Evolutionary conservation across 2,888 invertebrate species (phyloP), one percentile per base, ranked within the genome.

Genomic region (Augochlorella aurata): DNA sequence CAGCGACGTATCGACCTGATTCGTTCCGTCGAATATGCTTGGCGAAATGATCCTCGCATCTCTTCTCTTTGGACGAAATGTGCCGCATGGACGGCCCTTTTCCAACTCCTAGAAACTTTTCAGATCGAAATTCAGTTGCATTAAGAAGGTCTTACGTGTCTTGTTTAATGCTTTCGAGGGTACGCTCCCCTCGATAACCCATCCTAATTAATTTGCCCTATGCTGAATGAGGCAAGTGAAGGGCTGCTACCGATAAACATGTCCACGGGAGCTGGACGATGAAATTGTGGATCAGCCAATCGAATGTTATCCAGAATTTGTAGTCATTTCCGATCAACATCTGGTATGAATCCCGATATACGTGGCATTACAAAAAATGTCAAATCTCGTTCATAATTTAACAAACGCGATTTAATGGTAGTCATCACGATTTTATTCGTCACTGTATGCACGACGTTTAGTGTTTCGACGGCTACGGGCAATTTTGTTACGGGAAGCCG

Each of bases 201-300:
- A 29, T 29, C 29, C 29, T 29, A n/a, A 0, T 14, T 10, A 2
- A 24, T 12, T 45, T 72, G 63, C 0, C 49, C 49, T n/a, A 65
- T 16, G 21, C 65, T 65, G 2, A 73, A 3, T 2, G 49, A 73
- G 3, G 49, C 21, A 5, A 50, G n/a, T 9, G 72, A 18, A 7
- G 63, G 49, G 0, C 73, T 63, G 29, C 50, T 73, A 3, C 73
- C 73, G 16, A 73, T 44, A 1, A 73, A 4, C 52, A 65, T 73
- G 5, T 73, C 52, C 4, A 73, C 24, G 0, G 10, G 3, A 21
- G 16, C 5, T 3, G 73, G 65, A 12, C 21, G 65, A 5, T 73
- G 44, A 21, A 73, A 73, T 2, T 21, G 21, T 21, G 73, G 65
- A 73, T 73, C 65, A 0, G 47, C 66, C n/a, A 66, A 47, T 50